Conservation (phyloP, 2,113 vertebrate species). For the Tachuris rubrigastra region DNA sequence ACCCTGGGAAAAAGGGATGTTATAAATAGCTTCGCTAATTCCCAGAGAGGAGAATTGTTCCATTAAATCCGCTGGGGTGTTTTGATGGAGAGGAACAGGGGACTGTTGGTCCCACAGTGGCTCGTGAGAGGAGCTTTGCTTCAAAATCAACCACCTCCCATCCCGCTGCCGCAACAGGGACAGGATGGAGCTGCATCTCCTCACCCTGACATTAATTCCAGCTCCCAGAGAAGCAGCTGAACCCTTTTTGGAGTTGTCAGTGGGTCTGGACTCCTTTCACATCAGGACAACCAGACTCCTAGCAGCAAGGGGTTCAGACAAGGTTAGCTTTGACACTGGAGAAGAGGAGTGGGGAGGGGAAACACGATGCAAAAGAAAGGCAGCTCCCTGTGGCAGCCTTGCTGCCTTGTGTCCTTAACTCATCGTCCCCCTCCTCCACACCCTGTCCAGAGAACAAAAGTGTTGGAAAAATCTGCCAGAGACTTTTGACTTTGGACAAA, state of each 20-base stretch:
- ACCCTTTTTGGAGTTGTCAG: conserved; percentile 46
- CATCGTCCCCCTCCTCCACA: neutral
- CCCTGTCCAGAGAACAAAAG: neutral
- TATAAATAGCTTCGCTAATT: neutral
- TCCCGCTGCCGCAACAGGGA: neutral
- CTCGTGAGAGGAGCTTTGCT: neutral
- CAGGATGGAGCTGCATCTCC: neutral
- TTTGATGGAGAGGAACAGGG: neutral
- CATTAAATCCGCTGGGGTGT: neutral
- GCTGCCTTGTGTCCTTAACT: neutral
- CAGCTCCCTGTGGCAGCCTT: neutral
- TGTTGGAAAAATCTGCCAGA: neutral
- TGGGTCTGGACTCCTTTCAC: conserved; percentile 40
- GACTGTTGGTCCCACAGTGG: neutral
- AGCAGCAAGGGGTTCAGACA: conserved; percentile 55
- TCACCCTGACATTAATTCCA: neutral
- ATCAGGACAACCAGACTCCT: conserved; percentile 13
- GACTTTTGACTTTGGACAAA: conserved; percentile 26
- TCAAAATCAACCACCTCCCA: neutral
- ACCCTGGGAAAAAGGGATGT: conserved; percentile 24
- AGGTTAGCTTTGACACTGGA: neutral
- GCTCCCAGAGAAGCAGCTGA: neutral
- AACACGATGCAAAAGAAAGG: neutral
- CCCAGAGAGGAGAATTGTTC: conserved; percentile 39
- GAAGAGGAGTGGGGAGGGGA: neutral